phyloP scores from a whole-genome alignment of 2,797 vertebrate genomes.

The Acridotheres tristis region DNA sequence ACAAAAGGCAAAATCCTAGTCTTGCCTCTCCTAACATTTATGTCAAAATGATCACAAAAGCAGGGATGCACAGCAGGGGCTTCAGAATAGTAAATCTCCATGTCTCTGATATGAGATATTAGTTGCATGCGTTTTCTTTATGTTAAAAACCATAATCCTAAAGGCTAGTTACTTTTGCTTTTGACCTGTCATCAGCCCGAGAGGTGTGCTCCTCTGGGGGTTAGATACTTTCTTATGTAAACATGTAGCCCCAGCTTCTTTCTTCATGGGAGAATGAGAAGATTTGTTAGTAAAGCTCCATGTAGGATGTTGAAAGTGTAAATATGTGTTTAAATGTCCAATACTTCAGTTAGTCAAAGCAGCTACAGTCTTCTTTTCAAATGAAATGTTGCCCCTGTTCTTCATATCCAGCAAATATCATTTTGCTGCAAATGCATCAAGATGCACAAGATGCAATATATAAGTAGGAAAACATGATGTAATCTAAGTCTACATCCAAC shows the following conservation, averaged over 20 bases:
- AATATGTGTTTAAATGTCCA: not conserved
- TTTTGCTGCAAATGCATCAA: not conserved
- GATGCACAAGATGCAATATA: not conserved
- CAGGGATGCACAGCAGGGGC: rapidly evolving
- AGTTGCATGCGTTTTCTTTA: not conserved
- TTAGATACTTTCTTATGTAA: not conserved
- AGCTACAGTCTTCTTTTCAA: not conserved
- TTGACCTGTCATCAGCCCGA: not conserved
- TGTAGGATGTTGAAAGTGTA: not conserved
- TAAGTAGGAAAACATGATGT: not conserved
- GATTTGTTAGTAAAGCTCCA: not conserved
- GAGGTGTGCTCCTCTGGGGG: not conserved
- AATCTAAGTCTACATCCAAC: not conserved
- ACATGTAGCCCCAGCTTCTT: not conserved
- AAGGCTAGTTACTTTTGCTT: not conserved
- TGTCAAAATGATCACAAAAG: not conserved
- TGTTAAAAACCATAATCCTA: not conserved
- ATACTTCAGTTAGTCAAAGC: not conserved
- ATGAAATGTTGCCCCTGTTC: not conserved
- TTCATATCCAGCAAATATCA: not conserved
- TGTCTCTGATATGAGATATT: not conserved
- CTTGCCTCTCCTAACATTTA: not conserved
- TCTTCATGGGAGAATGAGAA: not conserved
- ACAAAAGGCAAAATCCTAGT: not conserved
- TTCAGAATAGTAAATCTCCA: not conserved